Evolutionary conservation across 2,113 vertebrate genomes (phyloP).

Genomic region (Rhegmatorhina hoffmannsi): DNA sequence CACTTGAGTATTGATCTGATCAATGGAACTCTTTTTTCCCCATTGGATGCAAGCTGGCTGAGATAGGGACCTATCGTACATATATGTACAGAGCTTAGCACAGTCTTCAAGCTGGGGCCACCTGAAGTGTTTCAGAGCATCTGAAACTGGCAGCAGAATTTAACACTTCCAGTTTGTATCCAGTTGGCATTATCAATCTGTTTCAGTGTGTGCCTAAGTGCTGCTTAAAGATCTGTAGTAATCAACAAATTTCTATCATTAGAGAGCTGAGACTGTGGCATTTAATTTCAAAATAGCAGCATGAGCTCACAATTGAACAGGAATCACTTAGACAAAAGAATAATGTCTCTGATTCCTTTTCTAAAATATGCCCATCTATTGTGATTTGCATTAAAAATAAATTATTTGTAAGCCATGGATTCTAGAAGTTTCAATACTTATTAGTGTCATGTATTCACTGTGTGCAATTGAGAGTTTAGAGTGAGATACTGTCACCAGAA

Average conservation of each 20-base stretch:
- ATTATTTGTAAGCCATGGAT: not conserved
- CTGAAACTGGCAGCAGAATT: constrained; percentile 26
- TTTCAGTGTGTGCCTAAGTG: not conserved
- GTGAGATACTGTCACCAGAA: not conserved
- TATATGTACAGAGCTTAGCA: not conserved
- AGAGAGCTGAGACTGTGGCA: not conserved
- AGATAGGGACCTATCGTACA: not conserved
- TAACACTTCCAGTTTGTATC: constrained; percentile 11
- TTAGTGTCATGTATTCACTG: not conserved
- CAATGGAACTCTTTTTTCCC: not conserved
- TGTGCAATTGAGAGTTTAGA: not conserved
- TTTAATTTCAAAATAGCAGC: constrained; percentile 14
- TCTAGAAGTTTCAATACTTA: not conserved
- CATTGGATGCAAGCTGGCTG: not conserved
- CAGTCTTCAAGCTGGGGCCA: not conserved
- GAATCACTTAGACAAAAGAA: not conserved
- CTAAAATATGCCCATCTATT: not conserved
- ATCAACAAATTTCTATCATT: constrained; percentile 29
- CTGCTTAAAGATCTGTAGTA: constrained; percentile 31
- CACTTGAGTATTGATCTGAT: not conserved
- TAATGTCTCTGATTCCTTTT: not conserved
- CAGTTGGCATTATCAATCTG: constrained; percentile 34
- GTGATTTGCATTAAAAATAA: not conserved
- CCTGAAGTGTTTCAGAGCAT: not conserved
- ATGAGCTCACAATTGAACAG: not conserved